These are phyloP conservation scores for Amblyteles armatorius DNA, from an alignment of 2,888 invertebrate species.

Conservation along the genomic window DNA sequence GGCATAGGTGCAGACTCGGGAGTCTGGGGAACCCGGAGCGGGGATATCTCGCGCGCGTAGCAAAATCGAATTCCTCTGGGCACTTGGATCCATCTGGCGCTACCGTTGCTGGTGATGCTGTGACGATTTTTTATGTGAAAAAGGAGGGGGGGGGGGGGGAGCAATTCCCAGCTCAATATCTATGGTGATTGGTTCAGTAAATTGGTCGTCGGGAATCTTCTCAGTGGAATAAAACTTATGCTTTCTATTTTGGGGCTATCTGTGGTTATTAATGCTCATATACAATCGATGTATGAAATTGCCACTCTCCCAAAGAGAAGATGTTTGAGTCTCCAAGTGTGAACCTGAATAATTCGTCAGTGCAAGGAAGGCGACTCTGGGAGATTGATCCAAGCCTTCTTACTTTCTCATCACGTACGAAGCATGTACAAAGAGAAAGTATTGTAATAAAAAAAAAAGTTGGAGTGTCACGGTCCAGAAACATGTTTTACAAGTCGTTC, in stretches of 20 bases:
- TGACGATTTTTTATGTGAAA: slow-evolving; percentile 55
- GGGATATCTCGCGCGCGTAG: slow-evolving; percentile 40
- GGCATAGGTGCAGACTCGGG: slow-evolving; percentile 37
- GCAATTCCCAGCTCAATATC: neutral
- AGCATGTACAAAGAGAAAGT: too few relatives aligned
- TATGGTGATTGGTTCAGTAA: slow-evolving; percentile 48
- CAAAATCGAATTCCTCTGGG: slow-evolving; percentile 61
- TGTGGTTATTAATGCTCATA: neutral
- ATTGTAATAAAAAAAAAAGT: too few relatives aligned
- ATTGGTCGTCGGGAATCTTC: slow-evolving; percentile 31
- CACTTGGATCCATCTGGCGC: slow-evolving; percentile 60
- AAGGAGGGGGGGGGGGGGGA: neutral
- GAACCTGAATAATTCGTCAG: neutral
- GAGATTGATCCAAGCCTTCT: neutral
- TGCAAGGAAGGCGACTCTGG: neutral
- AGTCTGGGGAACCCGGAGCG: neutral
- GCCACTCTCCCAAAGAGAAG: neutral
- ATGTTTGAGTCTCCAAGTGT: neutral
- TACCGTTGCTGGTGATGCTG: slow-evolving; percentile 46
- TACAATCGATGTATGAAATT: neutral
- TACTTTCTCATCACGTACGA: too few relatives aligned
- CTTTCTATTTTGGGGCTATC: neutral
- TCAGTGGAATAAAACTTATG: neutral
- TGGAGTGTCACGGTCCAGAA: too few relatives aligned
- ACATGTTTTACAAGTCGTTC: too few relatives aligned